Evolutionary conservation across 2,797 vertebrate genomes (phyloP).

Genomic region (Sebastes vulpes): DNA sequence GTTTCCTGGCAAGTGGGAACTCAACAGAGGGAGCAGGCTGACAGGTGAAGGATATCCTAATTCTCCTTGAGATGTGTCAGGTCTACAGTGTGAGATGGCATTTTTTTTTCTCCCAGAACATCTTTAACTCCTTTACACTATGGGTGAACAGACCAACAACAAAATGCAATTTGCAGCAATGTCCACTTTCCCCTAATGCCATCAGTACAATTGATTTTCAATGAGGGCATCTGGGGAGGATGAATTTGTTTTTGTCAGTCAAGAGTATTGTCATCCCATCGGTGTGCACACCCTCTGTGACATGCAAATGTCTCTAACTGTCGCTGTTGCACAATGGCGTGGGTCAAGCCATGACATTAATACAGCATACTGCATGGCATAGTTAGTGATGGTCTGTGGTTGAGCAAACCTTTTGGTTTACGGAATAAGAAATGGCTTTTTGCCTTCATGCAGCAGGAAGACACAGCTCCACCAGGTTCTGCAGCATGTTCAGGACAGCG

Average conservation of each 20-base stretch:
- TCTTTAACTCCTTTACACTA: background rate
- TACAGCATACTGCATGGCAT: background rate
- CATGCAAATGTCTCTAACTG: background rate
- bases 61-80: conserved; percentile 19
- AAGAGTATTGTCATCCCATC: background rate
- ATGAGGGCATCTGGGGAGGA: background rate
- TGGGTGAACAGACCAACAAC: background rate
- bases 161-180: conserved; percentile 20
- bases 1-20: background rate
- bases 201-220: background rate
- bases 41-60: conserved; percentile 27
- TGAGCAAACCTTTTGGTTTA: background rate
- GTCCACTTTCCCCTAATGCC: background rate
- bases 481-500: background rate
- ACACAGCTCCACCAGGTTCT: conserved; percentile 1
- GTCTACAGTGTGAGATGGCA: background rate
- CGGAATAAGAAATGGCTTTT: background rate
- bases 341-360: background rate
- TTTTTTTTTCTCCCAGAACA: background rate
- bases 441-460: background rate
- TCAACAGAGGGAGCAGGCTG: background rate
- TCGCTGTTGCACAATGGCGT: background rate
- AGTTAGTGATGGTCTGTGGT: background rate
- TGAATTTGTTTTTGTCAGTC: background rate
- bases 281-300: background rate